Conservation (phyloP, 1,140 invertebrate genomes). For the Ceratosolen solmsi region DNA sequence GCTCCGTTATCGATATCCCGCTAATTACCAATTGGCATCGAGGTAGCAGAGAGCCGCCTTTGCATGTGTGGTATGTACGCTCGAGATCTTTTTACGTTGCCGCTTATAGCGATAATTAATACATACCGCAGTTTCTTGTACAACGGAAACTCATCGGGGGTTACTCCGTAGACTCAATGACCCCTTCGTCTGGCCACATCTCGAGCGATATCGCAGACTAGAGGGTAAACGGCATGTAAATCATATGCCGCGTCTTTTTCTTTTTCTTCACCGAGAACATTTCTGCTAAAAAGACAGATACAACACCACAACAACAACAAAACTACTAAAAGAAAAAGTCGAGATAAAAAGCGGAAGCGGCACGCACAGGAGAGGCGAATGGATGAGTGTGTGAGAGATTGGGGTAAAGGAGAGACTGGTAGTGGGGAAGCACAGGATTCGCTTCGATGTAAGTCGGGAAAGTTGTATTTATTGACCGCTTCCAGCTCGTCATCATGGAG, state of each 20-base stretch:
- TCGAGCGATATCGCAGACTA: background rate
- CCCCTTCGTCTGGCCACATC: background rate
- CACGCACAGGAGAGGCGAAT: too few species aligned
- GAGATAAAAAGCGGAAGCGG: background rate
- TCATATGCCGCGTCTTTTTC: background rate
- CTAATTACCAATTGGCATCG: conserved; percentile 25
- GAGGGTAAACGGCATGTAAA: conserved; percentile 25
- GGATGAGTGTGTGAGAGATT: too few species aligned
- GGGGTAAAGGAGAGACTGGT: background rate
- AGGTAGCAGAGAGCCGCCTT: too few species aligned
- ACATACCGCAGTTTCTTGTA: background rate
- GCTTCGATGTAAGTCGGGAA: background rate
- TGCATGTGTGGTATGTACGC: too few species aligned
- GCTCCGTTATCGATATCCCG: conserved; percentile 35
- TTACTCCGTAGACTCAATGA: conserved; percentile 8
- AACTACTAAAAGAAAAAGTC: background rate
- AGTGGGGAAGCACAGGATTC: background rate
- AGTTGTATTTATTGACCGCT: background rate
- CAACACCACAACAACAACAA: background rate
- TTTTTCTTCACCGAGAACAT: background rate
- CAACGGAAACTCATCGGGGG: background rate
- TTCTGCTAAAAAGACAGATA: background rate
- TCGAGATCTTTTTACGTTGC: too few species aligned
- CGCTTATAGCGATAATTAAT: conserved; percentile 39
- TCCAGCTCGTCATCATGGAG: background rate